Evolutionary conservation across 2,888 invertebrate genomes (phyloP), one percentile per base, ranked within the genome.

Genomic region (Cyaniris semiargus): DNA sequence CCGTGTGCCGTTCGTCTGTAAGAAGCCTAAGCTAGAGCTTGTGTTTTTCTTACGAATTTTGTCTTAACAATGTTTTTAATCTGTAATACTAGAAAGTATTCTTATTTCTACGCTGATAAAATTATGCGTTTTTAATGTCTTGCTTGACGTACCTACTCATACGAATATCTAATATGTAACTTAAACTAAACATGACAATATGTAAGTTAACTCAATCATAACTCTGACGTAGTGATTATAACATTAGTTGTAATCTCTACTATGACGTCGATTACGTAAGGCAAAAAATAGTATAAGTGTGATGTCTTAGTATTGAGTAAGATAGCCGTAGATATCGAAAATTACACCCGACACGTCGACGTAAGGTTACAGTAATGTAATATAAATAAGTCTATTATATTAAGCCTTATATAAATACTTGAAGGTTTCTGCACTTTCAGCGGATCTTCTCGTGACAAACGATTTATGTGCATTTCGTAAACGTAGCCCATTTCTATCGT

Each of bases 321-420:
- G 71, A 34, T 15, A 31, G 18, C 34, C 31, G 76, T 76, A 18
- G 18, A 48, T 27, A 70, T 21, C 23, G 74, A 76, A 13, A 48
- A 76, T 77, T 70, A 76, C 76, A 77, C 58, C 74, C 60, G 75
- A 77, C 60, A 75, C 76, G 78, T 77, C 70, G 77, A 78, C 38
- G 76, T 79, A 80, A 77, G 80, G 81, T 80, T 80, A 70, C 76
- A 75, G 77, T 53, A 81, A 81, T 81, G 80, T 81, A 79, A 81
- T 81, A 81, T 79, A 80, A 79, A 79, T 80, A 81, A 81, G 81
- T 79, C 78, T 76, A 80, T 81, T 81, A 81, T 78, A 76, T 66
- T 81, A 81, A 81, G 80, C 81, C 79, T 79, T 80, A 81, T 78
- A 81, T 80, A 80, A 78, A 78, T 79, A 78, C 78, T 71, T 70